Conservation (phyloP, 2,797 vertebrate species). For the Poecilia velifera region DNA sequence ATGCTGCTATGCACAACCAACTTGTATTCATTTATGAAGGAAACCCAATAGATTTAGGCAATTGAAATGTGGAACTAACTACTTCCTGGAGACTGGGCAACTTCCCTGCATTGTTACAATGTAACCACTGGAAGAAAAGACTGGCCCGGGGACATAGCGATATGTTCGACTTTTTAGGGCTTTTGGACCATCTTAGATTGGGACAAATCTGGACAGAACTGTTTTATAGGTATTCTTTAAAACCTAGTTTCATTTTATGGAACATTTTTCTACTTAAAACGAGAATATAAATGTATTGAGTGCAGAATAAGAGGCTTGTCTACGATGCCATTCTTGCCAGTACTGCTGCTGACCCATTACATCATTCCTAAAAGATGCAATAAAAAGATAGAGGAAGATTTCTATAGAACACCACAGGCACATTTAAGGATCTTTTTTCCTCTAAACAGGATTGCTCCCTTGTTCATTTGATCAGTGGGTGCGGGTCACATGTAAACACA, state of each 20-base stretch:
- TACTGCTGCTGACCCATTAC: background rate
- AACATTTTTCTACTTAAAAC: background rate
- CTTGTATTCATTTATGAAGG: background rate
- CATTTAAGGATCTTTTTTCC: background rate
- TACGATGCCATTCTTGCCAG: background rate
- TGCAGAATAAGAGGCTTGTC: background rate
- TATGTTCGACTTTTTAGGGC: background rate
- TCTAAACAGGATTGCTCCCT: slow-evolving; percentile 24
- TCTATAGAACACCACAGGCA: background rate
- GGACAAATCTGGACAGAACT: background rate
- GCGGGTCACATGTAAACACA: slow-evolving; percentile 49
- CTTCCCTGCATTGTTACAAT: background rate
- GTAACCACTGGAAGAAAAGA: background rate
- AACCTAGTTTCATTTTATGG: background rate
- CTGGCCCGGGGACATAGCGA: background rate
- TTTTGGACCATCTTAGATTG: background rate
- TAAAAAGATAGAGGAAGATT: background rate
- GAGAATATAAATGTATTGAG: background rate
- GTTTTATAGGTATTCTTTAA: background rate
- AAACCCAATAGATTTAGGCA: background rate
- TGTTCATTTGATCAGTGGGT: slow-evolving; percentile 44
- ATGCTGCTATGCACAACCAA: background rate
- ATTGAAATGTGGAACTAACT: background rate
- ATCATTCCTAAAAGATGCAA: background rate
- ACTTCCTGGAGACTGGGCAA: background rate